Conservation (phyloP, 2,113 vertebrate species). For the Marmota flaviventris region DNA sequence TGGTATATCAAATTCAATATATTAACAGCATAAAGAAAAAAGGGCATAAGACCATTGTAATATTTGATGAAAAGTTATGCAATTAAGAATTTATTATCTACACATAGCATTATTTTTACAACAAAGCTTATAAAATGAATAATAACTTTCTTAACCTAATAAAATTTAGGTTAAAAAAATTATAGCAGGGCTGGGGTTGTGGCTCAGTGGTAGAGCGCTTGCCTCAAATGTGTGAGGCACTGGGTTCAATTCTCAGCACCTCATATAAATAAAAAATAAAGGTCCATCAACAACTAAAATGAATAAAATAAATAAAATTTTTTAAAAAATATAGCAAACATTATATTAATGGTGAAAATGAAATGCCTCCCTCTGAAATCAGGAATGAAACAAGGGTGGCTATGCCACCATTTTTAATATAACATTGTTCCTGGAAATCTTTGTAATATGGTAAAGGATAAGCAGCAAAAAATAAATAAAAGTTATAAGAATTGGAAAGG, state of each 20-base stretch:
- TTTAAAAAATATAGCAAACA: neutral
- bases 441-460: neutral
- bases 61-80: neutral
- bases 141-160: neutral
- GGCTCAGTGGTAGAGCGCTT: too few species aligned
- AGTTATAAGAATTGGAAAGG: neutral
- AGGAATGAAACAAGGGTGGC: neutral
- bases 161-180: neutral
- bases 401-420: neutral
- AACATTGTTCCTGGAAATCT: neutral
- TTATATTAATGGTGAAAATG: neutral
- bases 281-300: neutral
- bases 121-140: slow-evolving; percentile 41
- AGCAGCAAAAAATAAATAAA: neutral
- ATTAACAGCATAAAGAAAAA: neutral
- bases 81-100: neutral
- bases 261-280: too few species aligned
- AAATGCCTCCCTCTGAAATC: slow-evolving; percentile 3
- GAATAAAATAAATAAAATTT: slow-evolving; percentile 15
- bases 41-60: neutral
- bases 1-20: neutral
- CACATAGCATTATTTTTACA: neutral
- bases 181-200: neutral
- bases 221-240: too few species aligned
- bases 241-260: too few species aligned